Evolutionary conservation across 1,140 invertebrate genomes (phyloP).

Genomic region (Ips typographus): DNA sequence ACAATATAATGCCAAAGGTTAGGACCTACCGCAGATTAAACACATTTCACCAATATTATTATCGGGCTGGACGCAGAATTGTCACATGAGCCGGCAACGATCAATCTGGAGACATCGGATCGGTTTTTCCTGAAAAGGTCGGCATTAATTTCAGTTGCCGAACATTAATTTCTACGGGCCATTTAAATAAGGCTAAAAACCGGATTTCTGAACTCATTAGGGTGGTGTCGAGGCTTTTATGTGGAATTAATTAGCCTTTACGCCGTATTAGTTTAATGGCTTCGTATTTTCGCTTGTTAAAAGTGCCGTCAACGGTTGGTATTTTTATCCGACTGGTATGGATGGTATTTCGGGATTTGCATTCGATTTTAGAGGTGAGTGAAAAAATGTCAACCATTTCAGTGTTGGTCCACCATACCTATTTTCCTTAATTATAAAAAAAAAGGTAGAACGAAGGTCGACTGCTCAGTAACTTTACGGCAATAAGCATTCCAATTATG

Average conservation of each 20-base stretch:
- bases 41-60: too few species aligned
- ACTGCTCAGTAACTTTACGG: too few species aligned
- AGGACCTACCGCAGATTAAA: too few species aligned
- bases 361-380: neutral
- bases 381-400: neutral
- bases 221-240: conserved; percentile 39
- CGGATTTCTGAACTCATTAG: conserved; percentile 42
- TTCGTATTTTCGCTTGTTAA: conserved; percentile 11
- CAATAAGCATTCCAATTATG: too few species aligned
- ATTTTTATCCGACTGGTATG: neutral
- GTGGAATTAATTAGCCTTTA: conserved; percentile 39
- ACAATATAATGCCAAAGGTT: too few species aligned
- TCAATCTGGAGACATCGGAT: conserved; percentile 3
- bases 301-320: neutral
- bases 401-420: too few species aligned
- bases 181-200: conserved; percentile 40
- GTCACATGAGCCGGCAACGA: conserved; percentile 4
- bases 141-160: conserved; percentile 21
- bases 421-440: too few species aligned
- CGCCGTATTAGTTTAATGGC: conserved; percentile 27
- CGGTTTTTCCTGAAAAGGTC: conserved; percentile 17
- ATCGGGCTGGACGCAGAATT: too few species aligned
- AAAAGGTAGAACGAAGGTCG: too few species aligned
- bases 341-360: conserved; percentile 1
- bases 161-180: conserved; percentile 39